Percentiles rank a stretch among this genome's conserved stretches.
phyloP scores from a whole-genome alignment of 2,797 vertebrate genomes.

The Mus caroli region DNA sequence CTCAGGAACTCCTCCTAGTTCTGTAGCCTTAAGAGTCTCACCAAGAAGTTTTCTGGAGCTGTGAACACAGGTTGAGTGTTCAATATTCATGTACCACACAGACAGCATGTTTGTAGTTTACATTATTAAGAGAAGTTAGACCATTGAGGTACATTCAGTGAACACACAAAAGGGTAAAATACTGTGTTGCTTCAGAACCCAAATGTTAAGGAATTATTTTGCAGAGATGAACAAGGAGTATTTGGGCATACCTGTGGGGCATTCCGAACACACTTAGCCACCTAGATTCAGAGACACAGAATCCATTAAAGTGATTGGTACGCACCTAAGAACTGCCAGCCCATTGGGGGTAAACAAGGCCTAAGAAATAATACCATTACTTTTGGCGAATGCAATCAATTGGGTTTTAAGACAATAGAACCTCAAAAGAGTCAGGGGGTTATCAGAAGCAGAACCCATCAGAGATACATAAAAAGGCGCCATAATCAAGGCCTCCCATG shows the following conservation, averaged over 20 bases:
- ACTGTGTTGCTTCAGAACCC: not conserved
- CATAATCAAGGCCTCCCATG: rapidly evolving
- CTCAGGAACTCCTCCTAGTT: not conserved
- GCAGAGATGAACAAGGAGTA: not conserved
- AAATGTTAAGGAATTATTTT: not conserved
- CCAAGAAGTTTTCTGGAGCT: not conserved
- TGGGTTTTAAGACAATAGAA: not conserved
- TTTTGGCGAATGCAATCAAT: not conserved
- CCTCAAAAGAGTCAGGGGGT: not conserved
- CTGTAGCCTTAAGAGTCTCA: not conserved
- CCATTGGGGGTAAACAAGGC: not conserved
- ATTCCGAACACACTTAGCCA: not conserved
- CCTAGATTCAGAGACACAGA: not conserved
- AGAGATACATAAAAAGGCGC: not conserved
- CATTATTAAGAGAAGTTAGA: not conserved
- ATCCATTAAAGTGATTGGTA: not conserved
- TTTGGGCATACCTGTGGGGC: not conserved
- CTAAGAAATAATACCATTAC: not conserved
- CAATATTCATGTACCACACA: not conserved
- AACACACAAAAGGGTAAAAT: not conserved
- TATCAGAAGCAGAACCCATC: not conserved
- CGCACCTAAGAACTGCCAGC: not conserved
- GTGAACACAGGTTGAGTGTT: not conserved
- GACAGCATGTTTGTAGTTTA: not conserved
- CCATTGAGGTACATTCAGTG: not conserved